phyloP scores from a whole-genome alignment of 2,888 invertebrate species.

The Brassicogethes aeneus region DNA sequence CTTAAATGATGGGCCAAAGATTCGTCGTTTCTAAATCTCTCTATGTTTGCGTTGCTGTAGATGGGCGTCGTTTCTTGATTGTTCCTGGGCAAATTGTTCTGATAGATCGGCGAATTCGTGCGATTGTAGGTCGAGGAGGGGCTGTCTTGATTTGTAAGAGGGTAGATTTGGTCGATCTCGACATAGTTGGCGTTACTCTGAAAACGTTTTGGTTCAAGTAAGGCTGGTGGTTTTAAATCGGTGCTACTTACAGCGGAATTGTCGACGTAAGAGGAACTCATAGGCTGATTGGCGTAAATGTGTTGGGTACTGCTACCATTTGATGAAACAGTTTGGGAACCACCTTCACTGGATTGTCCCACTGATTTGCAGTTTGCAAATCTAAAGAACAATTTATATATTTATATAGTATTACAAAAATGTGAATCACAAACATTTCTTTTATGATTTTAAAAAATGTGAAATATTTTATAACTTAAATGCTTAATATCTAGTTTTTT shows the following conservation, averaged over 20 bases:
- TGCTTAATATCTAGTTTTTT: too few relatives aligned
- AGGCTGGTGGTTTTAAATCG: too few relatives aligned
- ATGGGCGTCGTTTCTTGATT: conserved; percentile 39
- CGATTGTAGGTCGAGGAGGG: conserved; percentile 32
- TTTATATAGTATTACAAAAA: background rate
- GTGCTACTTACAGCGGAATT: conserved; percentile 40
- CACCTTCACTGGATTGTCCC: conserved; percentile 31
- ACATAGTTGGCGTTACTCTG: conserved; percentile 43
- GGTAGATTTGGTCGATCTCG: conserved; percentile 50
- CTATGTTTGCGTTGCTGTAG: conserved; percentile 46
- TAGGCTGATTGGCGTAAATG: conserved; percentile 50
- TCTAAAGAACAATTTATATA: conserved; percentile 43
- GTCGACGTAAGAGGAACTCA: conserved; percentile 46
- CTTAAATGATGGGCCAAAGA: conserved; percentile 46
- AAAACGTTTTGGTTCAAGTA: too few relatives aligned
- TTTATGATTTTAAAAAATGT: too few relatives aligned
- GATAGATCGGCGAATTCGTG: conserved; percentile 48
- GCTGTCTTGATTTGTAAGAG: conserved; percentile 37
- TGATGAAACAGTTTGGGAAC: conserved; percentile 30
- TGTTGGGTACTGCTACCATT: conserved; percentile 40
- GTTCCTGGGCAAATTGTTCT: conserved; percentile 30
- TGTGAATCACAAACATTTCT: too few relatives aligned
- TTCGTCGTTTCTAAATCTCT: conserved; percentile 36
- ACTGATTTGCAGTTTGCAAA: conserved; percentile 64
- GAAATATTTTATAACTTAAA: too few relatives aligned